Conservation (phyloP, 2,113 vertebrate species). For the Aldabrachelys gigantea region DNA sequence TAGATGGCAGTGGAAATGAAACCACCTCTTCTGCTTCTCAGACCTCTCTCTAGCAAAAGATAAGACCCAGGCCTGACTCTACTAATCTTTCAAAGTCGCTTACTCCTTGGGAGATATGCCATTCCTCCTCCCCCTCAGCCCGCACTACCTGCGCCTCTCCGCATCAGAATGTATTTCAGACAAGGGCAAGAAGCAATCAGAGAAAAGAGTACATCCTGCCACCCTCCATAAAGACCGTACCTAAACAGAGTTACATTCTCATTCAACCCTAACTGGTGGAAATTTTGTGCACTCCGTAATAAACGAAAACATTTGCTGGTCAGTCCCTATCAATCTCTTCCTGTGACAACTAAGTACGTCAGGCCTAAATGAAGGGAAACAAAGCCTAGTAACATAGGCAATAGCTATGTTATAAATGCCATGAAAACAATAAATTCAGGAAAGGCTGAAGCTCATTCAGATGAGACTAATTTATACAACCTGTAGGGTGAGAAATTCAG, state of each 20-base stretch:
- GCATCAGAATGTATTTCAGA: neutral
- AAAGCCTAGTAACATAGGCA: neutral
- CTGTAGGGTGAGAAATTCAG: conserved; percentile 12
- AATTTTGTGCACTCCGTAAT: conserved; percentile 1
- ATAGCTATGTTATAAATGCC: neutral
- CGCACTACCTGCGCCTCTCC: neutral
- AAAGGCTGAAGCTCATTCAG: neutral
- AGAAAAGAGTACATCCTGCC: neutral
- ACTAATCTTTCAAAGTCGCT: neutral
- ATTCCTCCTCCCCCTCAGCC: neutral
- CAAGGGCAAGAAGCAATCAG: neutral
- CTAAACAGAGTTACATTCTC: neutral
- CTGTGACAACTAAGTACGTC: conserved; percentile 5
- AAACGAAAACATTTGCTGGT: neutral
- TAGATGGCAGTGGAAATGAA: neutral
- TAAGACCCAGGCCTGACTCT: neutral
- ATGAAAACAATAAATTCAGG: conserved; percentile 6
- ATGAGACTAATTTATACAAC: neutral
- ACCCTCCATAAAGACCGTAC: neutral
- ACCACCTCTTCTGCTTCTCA: neutral
- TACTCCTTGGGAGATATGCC: neutral
- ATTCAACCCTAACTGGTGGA: neutral
- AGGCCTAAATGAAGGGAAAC: neutral
- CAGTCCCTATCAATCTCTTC: neutral
- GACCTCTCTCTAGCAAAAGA: neutral